A percentile compares a stretch with the other conserved stretches of the same genome.
These are phyloP conservation scores for Eubasilissa splendida DNA, from an alignment of 2,888 invertebrate genomes.

Conservation along the genomic window DNA sequence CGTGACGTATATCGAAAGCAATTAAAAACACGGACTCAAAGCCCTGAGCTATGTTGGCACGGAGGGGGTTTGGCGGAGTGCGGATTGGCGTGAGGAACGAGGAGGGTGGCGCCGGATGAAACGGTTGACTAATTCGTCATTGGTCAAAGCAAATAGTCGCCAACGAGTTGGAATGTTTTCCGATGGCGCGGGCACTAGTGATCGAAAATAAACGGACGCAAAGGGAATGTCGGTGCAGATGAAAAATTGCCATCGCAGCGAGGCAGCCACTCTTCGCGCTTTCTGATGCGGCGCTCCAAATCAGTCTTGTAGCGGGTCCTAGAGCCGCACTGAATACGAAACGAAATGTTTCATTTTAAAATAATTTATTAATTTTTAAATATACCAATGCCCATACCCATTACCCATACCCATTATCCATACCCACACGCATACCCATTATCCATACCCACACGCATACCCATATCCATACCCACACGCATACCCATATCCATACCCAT, in stretches of 20 bases:
- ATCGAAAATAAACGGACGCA: constrained; percentile 44
- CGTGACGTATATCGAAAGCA: constrained; percentile 50
- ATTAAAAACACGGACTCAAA: constrained; percentile 57
- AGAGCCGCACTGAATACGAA: too few relatives aligned
- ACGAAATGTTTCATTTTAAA: too few relatives aligned
- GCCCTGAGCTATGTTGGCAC: constrained; percentile 30
- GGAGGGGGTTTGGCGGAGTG: not conserved
- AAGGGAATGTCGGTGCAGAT: constrained; percentile 19
- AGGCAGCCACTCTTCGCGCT: not conserved
- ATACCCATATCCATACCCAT: too few relatives aligned
- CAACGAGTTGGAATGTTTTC: constrained; percentile 51
- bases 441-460: too few relatives aligned
- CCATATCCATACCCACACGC: too few relatives aligned
- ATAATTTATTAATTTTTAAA: too few relatives aligned
- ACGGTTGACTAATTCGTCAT: constrained; percentile 57
- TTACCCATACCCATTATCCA: too few relatives aligned
- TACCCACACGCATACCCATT: too few relatives aligned
- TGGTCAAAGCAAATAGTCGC: constrained; percentile 57
- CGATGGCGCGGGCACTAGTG: constrained; percentile 41
- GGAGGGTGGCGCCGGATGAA: constrained; percentile 12
- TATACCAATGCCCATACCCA: too few relatives aligned
- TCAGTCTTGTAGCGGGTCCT: too few relatives aligned
- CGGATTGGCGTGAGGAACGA: too few relatives aligned
- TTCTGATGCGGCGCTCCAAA: not conserved
- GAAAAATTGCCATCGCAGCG: not conserved